These are phyloP conservation scores for Pristis pectinata DNA, from an alignment of 2,797 vertebrate species.

Conservation along the genomic window DNA sequence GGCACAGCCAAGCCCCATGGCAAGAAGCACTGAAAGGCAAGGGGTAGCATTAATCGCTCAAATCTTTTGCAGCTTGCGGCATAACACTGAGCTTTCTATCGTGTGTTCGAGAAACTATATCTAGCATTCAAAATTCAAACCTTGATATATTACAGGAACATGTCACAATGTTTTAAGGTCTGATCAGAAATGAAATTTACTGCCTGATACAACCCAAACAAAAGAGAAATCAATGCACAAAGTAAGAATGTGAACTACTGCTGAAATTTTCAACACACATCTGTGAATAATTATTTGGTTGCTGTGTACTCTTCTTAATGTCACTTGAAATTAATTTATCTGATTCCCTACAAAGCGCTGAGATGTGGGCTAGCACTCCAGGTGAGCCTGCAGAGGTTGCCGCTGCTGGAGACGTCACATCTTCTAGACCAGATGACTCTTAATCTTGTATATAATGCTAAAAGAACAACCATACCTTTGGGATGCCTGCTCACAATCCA, in stretches of 20 bases:
- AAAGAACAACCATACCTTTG: constrained; percentile 33
- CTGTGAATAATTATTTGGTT: constrained; percentile 24
- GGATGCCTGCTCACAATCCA: constrained; percentile 13
- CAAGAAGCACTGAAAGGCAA: constrained; percentile 86
- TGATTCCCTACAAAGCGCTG: constrained; percentile 16
- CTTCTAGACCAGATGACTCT: constrained; percentile 28
- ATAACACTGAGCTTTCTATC: constrained; percentile 52
- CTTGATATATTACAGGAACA: constrained; percentile 15
- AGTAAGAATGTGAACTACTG: constrained; percentile 27
- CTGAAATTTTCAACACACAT: constrained; percentile 2
- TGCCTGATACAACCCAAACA: not conserved
- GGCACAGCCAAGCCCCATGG: constrained; percentile 91
- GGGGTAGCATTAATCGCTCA: constrained; percentile 79
- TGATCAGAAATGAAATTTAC: constrained; percentile 19
- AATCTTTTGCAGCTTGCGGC: constrained; percentile 61
- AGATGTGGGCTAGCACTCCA: constrained; percentile 22
- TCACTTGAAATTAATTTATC: constrained; percentile 29
- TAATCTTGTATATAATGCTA: constrained; percentile 22
- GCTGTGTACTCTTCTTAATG: not conserved
- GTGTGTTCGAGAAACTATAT: constrained; percentile 16
- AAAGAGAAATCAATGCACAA: constrained; percentile 5
- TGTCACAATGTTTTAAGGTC: constrained; percentile 9
- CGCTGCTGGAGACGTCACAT: constrained; percentile 30
- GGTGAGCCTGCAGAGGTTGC: constrained; percentile 30
- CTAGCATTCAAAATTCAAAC: constrained; percentile 15